These are phyloP conservation scores for Odontesthes bonariensis DNA, from an alignment of 2,113 vertebrate species.

Conservation along the genomic window DNA sequence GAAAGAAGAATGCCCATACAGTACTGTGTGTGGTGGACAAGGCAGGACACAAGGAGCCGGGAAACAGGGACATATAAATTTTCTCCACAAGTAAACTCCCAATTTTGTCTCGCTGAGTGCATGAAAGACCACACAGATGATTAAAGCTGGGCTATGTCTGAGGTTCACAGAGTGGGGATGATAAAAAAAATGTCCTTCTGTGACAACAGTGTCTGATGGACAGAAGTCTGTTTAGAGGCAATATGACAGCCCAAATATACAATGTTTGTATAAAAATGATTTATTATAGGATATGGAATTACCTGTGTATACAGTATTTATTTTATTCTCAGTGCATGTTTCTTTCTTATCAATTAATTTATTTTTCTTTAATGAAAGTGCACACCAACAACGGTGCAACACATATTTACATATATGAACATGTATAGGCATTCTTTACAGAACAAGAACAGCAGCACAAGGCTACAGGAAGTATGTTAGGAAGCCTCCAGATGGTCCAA, in stretches of 20 bases:
- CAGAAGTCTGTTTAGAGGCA: constrained; percentile 3
- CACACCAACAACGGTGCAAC: too few species aligned
- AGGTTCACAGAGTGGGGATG: constrained; percentile 29
- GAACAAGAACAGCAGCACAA: constrained; percentile 29
- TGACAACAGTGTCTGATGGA: constrained; percentile 27
- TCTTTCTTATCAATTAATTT: too few species aligned
- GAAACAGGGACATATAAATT: constrained; percentile 64
- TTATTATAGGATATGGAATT: neutral
- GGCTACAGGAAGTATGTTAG: neutral
- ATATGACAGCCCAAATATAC: neutral
- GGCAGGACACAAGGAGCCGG: constrained; percentile 51
- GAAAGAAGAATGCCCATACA: constrained; percentile 63
- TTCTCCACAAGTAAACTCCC: constrained; percentile 70
- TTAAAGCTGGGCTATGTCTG: constrained; percentile 52
- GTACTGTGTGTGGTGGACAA: constrained; percentile 38
- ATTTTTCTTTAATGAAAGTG: too few species aligned
- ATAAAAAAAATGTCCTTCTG: constrained; percentile 22
- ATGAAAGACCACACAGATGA: constrained; percentile 65
- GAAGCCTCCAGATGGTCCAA: constrained; percentile 56
- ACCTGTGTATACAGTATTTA: neutral
- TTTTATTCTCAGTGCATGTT: too few species aligned
- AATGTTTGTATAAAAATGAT: neutral
- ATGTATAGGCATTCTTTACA: neutral
- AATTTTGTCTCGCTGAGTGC: constrained; percentile 61
- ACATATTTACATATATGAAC: neutral